These are phyloP conservation scores for Oreocharis arfaki DNA, from an alignment of 2,113 vertebrate genomes.

Conservation along the genomic window DNA sequence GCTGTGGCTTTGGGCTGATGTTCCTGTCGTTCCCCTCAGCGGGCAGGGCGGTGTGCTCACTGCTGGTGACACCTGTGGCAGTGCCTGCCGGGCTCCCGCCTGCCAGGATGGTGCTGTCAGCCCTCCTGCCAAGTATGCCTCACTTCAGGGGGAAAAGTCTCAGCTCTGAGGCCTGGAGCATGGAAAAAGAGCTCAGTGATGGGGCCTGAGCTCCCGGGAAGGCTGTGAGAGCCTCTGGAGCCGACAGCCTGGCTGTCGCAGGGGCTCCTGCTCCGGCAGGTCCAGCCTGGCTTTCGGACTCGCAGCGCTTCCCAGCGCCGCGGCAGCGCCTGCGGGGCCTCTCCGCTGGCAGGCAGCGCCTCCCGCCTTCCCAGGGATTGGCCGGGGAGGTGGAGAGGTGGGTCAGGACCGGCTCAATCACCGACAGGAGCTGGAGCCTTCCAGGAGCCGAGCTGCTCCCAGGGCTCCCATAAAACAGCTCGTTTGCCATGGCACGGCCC, in stretches of 20 bases:
- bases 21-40: background rate
- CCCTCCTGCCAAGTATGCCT: background rate
- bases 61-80: rapidly evolving
- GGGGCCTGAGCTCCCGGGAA: background rate
- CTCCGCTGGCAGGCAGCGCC: background rate
- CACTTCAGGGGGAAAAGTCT: background rate
- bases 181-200: background rate
- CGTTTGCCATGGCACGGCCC: background rate
- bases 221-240: background rate
- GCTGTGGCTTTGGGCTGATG: background rate
- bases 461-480: background rate
- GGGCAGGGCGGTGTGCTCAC: background rate
- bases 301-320: background rate
- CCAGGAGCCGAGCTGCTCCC: background rate
- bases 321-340: background rate
- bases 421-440: background rate
- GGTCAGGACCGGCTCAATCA: background rate
- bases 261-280: background rate
- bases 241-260: rapidly evolving
- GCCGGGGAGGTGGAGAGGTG: background rate
- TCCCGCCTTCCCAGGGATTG: background rate
- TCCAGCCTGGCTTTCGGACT: background rate
- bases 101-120: background rate
- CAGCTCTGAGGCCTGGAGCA: background rate
- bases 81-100: rapidly evolving